These are phyloP conservation scores for Zeus faber DNA, from an alignment of 2,113 vertebrate species.

Conservation along the genomic window DNA sequence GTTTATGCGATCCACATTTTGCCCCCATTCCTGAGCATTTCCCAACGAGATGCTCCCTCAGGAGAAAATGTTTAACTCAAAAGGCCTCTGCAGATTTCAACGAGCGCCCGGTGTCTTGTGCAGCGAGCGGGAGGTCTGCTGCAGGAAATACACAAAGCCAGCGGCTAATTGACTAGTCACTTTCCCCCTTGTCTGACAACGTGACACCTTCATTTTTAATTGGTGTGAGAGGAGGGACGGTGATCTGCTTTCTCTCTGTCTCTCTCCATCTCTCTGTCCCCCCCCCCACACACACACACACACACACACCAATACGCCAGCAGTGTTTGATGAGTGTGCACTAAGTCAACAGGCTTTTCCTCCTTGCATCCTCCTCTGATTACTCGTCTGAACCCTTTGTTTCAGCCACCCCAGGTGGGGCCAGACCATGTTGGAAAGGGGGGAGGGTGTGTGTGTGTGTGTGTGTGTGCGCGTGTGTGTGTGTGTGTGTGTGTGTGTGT, in stretches of 20 bases:
- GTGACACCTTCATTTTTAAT: conserved; percentile 35
- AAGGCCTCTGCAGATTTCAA: background rate
- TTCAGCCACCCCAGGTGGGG: conserved; percentile 40
- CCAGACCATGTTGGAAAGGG: conserved; percentile 24
- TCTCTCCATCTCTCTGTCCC: background rate
- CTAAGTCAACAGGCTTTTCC: conserved; percentile 42
- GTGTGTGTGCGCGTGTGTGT: background rate
- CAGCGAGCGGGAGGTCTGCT: conserved; percentile 4
- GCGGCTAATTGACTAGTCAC: too few species aligned
- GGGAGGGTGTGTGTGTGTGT: conserved; percentile 7
- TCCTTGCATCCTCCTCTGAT: conserved; percentile 35
- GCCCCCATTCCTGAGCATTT: conserved; percentile 11
- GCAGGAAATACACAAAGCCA: conserved; percentile 12
- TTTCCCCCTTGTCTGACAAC: conserved; percentile 43
- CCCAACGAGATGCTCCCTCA: background rate
- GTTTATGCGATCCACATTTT: background rate
- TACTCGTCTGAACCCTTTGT: conserved; percentile 47
- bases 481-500: background rate
- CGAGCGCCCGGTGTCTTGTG: too few species aligned
- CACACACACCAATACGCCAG: background rate
- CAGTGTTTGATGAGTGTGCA: conserved; percentile 37
- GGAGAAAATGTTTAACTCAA: background rate
- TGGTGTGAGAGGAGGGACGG: conserved; percentile 23
- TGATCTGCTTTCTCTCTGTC: background rate
- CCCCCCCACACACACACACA: background rate